Conservation (phyloP, 2,888 invertebrate genomes). For the Harmothoe impar region DNA sequence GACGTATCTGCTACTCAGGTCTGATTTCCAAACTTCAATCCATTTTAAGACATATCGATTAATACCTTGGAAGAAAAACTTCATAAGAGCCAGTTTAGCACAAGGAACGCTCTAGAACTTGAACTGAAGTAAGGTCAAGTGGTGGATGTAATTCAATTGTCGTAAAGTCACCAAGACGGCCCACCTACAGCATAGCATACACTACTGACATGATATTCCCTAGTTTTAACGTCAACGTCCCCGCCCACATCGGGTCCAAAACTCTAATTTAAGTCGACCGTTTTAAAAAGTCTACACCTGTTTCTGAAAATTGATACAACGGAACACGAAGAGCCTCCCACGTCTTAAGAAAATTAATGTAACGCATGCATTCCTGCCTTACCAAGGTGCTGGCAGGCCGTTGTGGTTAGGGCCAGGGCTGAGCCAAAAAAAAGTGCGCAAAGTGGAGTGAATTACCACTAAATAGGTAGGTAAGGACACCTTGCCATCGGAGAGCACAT, state of each 20-base stretch:
- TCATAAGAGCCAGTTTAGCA: too few species aligned
- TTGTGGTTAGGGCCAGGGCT: not conserved
- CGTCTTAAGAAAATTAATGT: not conserved
- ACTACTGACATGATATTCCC: too few species aligned
- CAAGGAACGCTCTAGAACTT: too few species aligned
- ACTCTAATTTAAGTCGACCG: not conserved
- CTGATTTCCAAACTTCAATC: too few species aligned
- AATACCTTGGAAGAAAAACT: too few species aligned
- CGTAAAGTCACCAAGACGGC: too few species aligned
- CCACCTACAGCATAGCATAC: too few species aligned
- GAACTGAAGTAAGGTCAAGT: too few species aligned
- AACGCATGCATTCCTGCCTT: not conserved
- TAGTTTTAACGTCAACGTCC: not conserved
- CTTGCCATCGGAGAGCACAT: conserved; percentile 1
- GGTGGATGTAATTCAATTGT: too few species aligned
- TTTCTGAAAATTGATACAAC: not conserved
- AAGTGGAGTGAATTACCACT: not conserved
- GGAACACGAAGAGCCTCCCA: not conserved
- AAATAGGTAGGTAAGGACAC: conserved; percentile 26
- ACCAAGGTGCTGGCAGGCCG: not conserved
- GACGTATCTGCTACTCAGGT: too few species aligned
- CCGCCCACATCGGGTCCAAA: not conserved
- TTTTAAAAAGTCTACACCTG: conserved; percentile 15
- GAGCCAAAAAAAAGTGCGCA: not conserved
- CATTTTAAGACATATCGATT: too few species aligned